These are phyloP conservation scores for Pinna nobilis DNA, from an alignment of 1,140 invertebrate species.

Conservation along the genomic window DNA sequence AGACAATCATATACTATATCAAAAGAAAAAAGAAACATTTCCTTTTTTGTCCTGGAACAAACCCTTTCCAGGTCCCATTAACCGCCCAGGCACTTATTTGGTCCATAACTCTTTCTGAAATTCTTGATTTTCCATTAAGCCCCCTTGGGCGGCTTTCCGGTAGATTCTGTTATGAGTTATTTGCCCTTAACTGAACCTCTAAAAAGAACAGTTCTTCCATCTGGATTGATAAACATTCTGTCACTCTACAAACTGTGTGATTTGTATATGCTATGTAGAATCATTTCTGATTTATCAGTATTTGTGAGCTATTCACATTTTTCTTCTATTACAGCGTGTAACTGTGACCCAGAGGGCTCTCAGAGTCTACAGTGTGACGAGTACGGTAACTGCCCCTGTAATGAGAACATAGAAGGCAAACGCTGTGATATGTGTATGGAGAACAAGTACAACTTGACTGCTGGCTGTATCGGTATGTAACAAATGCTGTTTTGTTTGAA, in stretches of 20 bases:
- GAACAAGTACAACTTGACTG: constrained; percentile 74
- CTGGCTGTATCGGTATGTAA: constrained; percentile 73
- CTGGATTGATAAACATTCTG: not conserved
- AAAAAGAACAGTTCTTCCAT: not conserved
- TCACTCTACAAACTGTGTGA: not conserved
- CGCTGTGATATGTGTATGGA: constrained; percentile 90
- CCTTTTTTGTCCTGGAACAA: too few relatives aligned
- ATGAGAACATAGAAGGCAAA: constrained; percentile 87
- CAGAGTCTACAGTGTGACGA: constrained; percentile 84
- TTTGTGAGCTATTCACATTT: too few relatives aligned
- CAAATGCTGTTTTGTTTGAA: too few relatives aligned
- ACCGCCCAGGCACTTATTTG: too few relatives aligned
- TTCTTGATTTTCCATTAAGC: too few relatives aligned
- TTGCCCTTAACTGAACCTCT: not conserved
- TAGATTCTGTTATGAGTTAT: not conserved
- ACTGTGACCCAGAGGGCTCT: constrained; percentile 89
- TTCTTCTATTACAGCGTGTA: constrained; percentile 79
- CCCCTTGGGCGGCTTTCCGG: too few relatives aligned
- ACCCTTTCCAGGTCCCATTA: too few relatives aligned
- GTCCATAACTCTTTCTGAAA: too few relatives aligned
- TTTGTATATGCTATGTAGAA: not conserved
- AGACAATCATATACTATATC: too few relatives aligned
- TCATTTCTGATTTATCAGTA: too few relatives aligned
- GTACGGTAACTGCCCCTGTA: constrained; percentile 90
- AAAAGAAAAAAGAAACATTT: too few relatives aligned